A percentile compares a stretch with the other conserved stretches of the same genome.
Conservation (phyloP, 2,113 vertebrate genomes). For the Ascaphus truei region DNA sequence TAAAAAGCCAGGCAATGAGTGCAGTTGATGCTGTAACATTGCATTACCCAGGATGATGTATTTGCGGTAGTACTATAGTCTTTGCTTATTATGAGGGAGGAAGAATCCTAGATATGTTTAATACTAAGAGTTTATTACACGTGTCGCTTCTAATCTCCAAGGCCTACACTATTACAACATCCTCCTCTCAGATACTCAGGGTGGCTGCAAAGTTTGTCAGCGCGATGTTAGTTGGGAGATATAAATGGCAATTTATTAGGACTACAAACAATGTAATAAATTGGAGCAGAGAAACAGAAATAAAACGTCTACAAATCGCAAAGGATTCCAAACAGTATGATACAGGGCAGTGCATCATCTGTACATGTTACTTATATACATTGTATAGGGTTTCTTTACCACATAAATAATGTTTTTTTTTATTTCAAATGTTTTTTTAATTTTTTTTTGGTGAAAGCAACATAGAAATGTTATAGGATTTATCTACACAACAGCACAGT, state of each 20-base stretch:
- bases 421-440: too few relatives aligned
- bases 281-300: neutral
- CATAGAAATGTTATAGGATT: too few relatives aligned
- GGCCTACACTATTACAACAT: neutral
- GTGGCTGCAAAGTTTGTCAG: neutral
- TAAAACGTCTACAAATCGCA: too few relatives aligned
- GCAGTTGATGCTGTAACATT: neutral
- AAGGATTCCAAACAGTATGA: too few relatives aligned
- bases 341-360: too few relatives aligned
- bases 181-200: constrained; percentile 8
- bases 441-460: too few relatives aligned
- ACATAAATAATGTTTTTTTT: too few relatives aligned
- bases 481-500: too few relatives aligned
- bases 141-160: constrained; percentile 18
- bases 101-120: constrained; percentile 20
- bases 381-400: too few relatives aligned
- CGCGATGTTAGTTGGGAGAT: neutral
- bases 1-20: neutral
- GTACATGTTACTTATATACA: too few relatives aligned
- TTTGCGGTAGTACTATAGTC: neutral
- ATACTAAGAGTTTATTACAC: constrained; percentile 21
- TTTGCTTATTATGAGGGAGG: constrained; percentile 21
- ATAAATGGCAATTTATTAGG: constrained; percentile 28
- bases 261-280: constrained; percentile 19
- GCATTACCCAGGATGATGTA: neutral